Evolutionary conservation across 2,113 vertebrate genomes (phyloP), one percentile per base, ranked within the genome.

Genomic region (Coryphaenoides rupestris): DNA sequence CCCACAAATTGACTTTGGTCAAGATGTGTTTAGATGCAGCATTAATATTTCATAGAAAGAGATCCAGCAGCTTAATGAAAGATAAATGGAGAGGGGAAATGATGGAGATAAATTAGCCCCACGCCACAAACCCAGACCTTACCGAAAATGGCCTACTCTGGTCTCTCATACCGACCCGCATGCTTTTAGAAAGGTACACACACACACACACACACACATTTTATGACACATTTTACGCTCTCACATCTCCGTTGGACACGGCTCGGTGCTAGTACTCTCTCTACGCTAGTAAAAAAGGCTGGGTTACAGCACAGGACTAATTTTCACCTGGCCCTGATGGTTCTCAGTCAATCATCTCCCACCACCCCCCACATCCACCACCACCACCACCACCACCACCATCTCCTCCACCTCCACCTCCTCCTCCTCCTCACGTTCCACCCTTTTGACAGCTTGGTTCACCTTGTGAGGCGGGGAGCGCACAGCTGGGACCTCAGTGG

Each of bases 221-320:
- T 83, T 81, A 84, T 69, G 68, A 64, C 66, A 79, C 66, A 77
- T 85, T 84, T 84, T 62, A 68, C 70, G 68, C 75, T 82, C 74
- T 84, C 80, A 87, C 74, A 80, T 68, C 77, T 81, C 46, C 55
- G 59, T 68, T 45, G 28, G 17, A 62, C 10, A 60, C 28, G 52
- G 63, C 45, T 78, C 81, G 14, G 70, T 81, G 63, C 76, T 70
- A 69, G 74, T 85, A 79, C 33, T 40, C 47, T n/a, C 47, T n/a
- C 47, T n/a, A n/a, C 15, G 47, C 47, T n/a, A 50, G 47, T 50
- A 17, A 50, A 81, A 78, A 72, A 65, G 33, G 33, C 33, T 1
- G 54, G 70, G 71, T 82, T 84, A 78, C 26, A 45, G 65, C 68
- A 2, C 58, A 40, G 16, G 71, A 66, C 75, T 84, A 81, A 80